Base-by-base conservation (phyloP, 2,888 invertebrate species). In the Chloromyia formosa region DNA sequence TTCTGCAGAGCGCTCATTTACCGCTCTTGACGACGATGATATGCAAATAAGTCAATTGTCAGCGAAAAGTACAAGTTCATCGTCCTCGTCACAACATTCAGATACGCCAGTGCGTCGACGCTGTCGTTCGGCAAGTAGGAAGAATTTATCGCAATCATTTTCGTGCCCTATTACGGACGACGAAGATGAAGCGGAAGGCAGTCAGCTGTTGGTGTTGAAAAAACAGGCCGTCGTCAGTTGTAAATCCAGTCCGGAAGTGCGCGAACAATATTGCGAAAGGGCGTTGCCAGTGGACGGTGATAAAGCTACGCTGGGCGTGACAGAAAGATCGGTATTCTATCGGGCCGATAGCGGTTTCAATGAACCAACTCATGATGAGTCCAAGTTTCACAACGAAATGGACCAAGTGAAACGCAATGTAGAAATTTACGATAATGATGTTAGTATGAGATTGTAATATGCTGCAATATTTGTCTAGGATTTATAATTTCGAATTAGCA, bases 141-240 rank as follows among this genome's bases (percentile, higher is more conserved):
- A 84, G 79, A 85, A 85, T 79, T 78, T 85, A 1, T 85, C 85
- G n/a, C 82, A 82, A 77, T 85, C 85, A 0, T 85, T 85, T 66
- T 80, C 81, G 10, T 80, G 80, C 42, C 82, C 82, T 75, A 78
- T 80, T 54, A 74, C 80, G 2, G 78, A 79, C 23, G 78, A 81
- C 53, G 76, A 73, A 14, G 61, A 75, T 42, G 74, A 75, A 62
- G 62, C 74, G 4, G 69, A 61, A 12, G 73, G 74, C n/a, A 49
- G 18, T 7, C 45, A 53, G 18, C 10, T 16, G 42, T 16, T 71
- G 12, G 4, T 58, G 12, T 58, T 71, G 35, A 4, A 71, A 66
- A 23, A 72, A 16, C 14, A 60, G 22, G 56, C 40, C 4, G 12
- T 22, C 12, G 22, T 16, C 18, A 35, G 23, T 5, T 14, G 7